phyloP scores from a whole-genome alignment of 2,113 vertebrate species.

The Thomomys bottae region DNA sequence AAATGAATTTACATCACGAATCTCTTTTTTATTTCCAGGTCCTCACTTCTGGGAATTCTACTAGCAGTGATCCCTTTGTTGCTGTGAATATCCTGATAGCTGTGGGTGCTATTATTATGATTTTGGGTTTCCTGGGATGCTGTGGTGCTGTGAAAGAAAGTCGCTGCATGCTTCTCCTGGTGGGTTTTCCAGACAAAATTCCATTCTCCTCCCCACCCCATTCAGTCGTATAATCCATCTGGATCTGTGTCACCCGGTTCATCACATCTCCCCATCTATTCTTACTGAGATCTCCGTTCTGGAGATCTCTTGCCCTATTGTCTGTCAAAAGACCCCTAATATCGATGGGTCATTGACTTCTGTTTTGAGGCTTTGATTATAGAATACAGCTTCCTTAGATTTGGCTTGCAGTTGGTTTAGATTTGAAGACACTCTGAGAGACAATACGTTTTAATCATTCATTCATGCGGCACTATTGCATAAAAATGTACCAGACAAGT shows the following conservation, averaged over 20 bases:
- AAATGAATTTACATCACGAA: not conserved
- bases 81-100: slow-evolving; percentile 83
- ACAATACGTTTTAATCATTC: not conserved
- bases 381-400: not conserved
- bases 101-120: slow-evolving; percentile 88
- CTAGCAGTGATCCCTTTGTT: accelerated
- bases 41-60: accelerated
- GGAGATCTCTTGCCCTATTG: not conserved
- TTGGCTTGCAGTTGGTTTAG: not conserved
- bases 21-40: slow-evolving; percentile 57
- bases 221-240: too few relatives aligned
- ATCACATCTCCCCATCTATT: too few relatives aligned
- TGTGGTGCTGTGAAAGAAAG: slow-evolving; percentile 92
- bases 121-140: slow-evolving; percentile 93
- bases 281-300: not conserved
- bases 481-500: not conserved
- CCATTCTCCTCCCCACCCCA: not conserved
- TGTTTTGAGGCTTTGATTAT: not conserved
- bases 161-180: slow-evolving; percentile 91
- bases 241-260: too few relatives aligned
- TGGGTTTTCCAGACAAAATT: slow-evolving; percentile 73
- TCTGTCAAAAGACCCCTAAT: not conserved
- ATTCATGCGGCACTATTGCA: not conserved
- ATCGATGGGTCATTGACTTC: not conserved
- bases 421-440: not conserved